A percentile compares a stretch with the other conserved stretches of the same genome.
Evolutionary conservation across 2,113 vertebrate species (phyloP).

Genomic region (Alectura lathami): DNA sequence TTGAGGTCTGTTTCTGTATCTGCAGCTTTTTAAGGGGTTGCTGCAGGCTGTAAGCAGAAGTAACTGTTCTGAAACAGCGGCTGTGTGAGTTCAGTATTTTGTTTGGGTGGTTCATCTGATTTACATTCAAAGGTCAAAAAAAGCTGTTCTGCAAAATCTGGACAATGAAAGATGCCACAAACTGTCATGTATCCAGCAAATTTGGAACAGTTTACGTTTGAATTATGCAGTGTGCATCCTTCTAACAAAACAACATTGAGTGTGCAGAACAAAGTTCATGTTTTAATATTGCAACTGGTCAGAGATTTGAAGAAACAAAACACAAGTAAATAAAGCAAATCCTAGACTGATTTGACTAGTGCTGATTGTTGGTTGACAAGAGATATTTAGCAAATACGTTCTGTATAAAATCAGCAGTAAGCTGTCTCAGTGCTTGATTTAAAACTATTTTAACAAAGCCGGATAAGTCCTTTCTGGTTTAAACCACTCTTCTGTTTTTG

Average conservation of each 20-base stretch:
- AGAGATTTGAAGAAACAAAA: constrained; percentile 62
- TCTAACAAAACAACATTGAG: constrained; percentile 40
- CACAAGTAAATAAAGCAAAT: constrained; percentile 57
- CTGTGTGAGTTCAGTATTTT: constrained; percentile 36
- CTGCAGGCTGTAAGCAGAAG: constrained; percentile 24
- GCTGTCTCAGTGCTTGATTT: constrained; percentile 8
- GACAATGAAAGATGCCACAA: background rate
- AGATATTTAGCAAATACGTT: background rate
- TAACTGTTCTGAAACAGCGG: constrained; percentile 30
- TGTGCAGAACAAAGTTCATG: constrained; percentile 5
- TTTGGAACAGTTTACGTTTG: constrained; percentile 42
- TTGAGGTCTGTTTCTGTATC: background rate
- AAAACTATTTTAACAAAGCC: constrained; percentile 35
- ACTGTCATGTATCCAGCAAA: background rate
- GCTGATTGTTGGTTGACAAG: constrained; percentile 1
- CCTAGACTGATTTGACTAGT: constrained; percentile 63
- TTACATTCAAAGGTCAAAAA: constrained; percentile 40
- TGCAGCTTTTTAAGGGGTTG: background rate
- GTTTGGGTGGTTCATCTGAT: constrained; percentile 41
- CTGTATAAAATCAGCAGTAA: constrained; percentile 18
- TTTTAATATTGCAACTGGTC: constrained; percentile 60
- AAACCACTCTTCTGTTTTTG: background rate
- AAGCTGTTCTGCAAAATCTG: constrained; percentile 35
- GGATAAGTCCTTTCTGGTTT: background rate
- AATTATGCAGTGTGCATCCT: background rate